Base-by-base conservation (phyloP, 35 echinoderm and acorn worm species). In the Amphiura filiformis region DNA sequence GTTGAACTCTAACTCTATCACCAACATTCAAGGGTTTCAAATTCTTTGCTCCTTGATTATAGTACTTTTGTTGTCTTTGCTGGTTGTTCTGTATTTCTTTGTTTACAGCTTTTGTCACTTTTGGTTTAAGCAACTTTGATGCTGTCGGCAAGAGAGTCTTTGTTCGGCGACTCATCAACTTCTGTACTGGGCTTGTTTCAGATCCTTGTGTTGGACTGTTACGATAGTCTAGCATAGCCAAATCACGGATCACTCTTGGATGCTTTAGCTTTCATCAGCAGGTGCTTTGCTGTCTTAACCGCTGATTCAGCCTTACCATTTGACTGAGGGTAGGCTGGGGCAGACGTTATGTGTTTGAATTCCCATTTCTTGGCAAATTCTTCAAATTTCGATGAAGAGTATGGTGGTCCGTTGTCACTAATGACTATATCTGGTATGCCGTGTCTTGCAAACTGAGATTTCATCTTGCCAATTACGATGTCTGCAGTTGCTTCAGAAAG, bases 1-100 rank as follows among this genome's bases (percentile, higher is more conserved):
- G 70, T 57, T 92, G 76, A 40, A 92, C 65, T n/a, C 90, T 78
- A 13, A 92, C 84, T 36, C 35, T 76, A 35, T 92, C 39, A 80
- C 90, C 84, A 14, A 52, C 3, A 36, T 92, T 79, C 56, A 92
- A 57, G 47, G 49, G 31, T 80, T 18, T 36, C 20, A 79, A 42
- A 34, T 86, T 57, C 41, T 35, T 80, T 38, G 83, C 65, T 56
- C 84, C 84, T 31, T 39, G n/a, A 44, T 91, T 86, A 78, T 86
- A 91, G 35, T 78, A 86, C 22, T 76, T 26, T 79, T 76, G 57
- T 75, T 91, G 89, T 38, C 30, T 91, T 79, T 78, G 28, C 23
- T 85, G 80, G 22, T n/a, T 57, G 0, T 13, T 22, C 36, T 38
- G 35, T 86, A 4, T 64, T 47, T 49, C 4, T 2, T 86, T 47